Percentiles rank a stretch among this genome's conserved stretches.
These are phyloP conservation scores for Sycophaga agraensis DNA, from an alignment of 1,140 invertebrate genomes.

Conservation along the genomic window DNA sequence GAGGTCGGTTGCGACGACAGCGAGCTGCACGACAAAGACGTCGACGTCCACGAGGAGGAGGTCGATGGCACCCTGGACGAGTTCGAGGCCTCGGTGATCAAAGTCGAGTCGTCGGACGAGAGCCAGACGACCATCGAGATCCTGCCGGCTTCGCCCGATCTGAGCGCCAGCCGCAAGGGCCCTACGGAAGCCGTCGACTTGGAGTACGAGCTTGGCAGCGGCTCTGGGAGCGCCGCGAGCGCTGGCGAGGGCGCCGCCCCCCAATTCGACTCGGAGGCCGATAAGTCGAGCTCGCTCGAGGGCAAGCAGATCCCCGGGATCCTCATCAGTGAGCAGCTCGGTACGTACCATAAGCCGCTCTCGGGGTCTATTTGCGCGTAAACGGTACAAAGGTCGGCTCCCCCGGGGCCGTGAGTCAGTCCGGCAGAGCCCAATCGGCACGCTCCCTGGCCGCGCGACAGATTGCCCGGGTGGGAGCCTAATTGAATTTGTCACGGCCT, in stretches of 20 bases:
- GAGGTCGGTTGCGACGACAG: conserved; percentile 2
- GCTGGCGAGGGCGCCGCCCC: too few relatives aligned
- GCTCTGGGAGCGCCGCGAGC: conserved; percentile 38
- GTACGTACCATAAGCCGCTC: too few relatives aligned
- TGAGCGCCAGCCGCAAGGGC: too few relatives aligned
- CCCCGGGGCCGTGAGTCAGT: too few relatives aligned
- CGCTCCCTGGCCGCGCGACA: too few relatives aligned
- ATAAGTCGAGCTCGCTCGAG: not conserved
- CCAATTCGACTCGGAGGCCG: conserved; percentile 21
- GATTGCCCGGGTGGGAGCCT: too few relatives aligned
- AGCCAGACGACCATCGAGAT: conserved; percentile 53
- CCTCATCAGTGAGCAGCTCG: conserved; percentile 8
- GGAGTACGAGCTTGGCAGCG: conserved; percentile 47
- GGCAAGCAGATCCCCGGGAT: not conserved
- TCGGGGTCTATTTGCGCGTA: too few relatives aligned
- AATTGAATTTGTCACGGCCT: too few relatives aligned
- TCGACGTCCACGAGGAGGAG: conserved; percentile 22
- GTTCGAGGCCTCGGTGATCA: conserved; percentile 43
- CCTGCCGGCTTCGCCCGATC: conserved; percentile 46
- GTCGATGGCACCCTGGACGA: conserved; percentile 20
- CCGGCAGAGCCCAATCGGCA: too few relatives aligned
- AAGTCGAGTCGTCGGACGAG: conserved; percentile 52
- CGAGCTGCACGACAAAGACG: conserved; percentile 11
- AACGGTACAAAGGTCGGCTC: too few relatives aligned
- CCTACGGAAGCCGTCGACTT: conserved; percentile 46